Base-by-base conservation (phyloP, 2,888 invertebrate genomes). In the Nematopogon swammerdamellus region DNA sequence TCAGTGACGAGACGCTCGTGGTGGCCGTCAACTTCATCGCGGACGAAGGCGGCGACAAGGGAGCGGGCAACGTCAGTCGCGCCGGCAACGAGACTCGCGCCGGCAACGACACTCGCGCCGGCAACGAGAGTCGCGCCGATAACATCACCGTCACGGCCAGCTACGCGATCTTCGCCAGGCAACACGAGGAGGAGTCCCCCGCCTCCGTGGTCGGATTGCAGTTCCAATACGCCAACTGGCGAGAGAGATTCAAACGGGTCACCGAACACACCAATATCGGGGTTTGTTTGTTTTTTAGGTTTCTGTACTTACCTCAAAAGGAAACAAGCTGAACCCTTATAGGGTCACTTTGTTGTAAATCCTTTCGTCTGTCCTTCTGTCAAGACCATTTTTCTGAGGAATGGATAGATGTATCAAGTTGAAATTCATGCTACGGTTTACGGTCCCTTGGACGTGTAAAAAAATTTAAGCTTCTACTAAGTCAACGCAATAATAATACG, bases 171-270 rank as follows among this genome's bases (percentile, higher is more conserved):
- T 94, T 92, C 62, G 89, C 89, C 14, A 83, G 86, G 53, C 90
- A 92, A 59, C 88, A 85, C 6, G 84, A 87, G 2, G 82, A 82
- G 53, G 85, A 87, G 63, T 91, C 93, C 0, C 92, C 95, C 0
- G 94, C 91, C 0, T 92, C 92, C 18, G 95, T 95, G 1, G 90
- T 93, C 2, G 95, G 95, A 1, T 90, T 91, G 56, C 91, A 94
- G 63, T 91, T 91, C 65, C 85, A 87, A 1, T 91, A 92, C 64
- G 71, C 74, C 0, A 77, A 83, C 47, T 85, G 95, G 64, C 81
- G 83, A 52, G 72, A 85, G 2, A 80, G 86, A 51, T 92, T 95
- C 64, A 76, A 84, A 49, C 81, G 88, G 52, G 85, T 92, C 25
- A 74, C 74, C 2, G 65, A 50, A 3, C 4, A 49, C 4, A 11